phyloP scores from a whole-genome alignment of 2,797 vertebrate species.

The Melanotaenia maccullochi region DNA sequence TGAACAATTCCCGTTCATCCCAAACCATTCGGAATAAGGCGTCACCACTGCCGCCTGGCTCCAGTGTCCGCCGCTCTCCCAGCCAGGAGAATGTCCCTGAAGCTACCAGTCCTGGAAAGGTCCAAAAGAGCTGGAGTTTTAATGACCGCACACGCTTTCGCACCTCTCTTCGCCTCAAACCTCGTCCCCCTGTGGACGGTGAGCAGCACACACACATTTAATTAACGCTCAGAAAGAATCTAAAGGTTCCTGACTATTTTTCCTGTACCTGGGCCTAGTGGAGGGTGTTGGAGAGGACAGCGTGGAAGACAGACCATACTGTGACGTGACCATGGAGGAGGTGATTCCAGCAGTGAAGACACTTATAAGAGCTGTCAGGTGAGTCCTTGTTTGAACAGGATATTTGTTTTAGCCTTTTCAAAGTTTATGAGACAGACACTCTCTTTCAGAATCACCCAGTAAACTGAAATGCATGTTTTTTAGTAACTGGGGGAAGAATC shows the following conservation, averaged over 20 bases:
- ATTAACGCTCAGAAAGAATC: neutral
- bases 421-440: neutral
- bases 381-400: constrained; percentile 48
- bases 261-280: constrained; percentile 57
- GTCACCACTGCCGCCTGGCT: constrained; percentile 82
- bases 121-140: constrained; percentile 99
- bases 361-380: constrained; percentile 94
- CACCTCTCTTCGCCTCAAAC: constrained; percentile 93
- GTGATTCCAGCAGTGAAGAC: constrained; percentile 96
- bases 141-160: constrained; percentile 95
- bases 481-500: neutral
- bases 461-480: neutral
- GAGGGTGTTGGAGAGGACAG: constrained; percentile 90
- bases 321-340: constrained; percentile 94
- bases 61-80: constrained; percentile 85
- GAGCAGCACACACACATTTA: constrained; percentile 20
- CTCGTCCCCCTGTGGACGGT: constrained; percentile 88
- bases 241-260: neutral
- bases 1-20: constrained; percentile 88
- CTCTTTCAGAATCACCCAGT: neutral
- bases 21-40: constrained; percentile 86
- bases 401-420: neutral
- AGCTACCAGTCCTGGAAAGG: constrained; percentile 90
- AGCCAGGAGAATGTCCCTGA: constrained; percentile 89
- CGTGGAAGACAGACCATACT: constrained; percentile 90